Evolutionary conservation across 2,888 invertebrate species (phyloP).

Genomic region (Drosophila falleni): DNA sequence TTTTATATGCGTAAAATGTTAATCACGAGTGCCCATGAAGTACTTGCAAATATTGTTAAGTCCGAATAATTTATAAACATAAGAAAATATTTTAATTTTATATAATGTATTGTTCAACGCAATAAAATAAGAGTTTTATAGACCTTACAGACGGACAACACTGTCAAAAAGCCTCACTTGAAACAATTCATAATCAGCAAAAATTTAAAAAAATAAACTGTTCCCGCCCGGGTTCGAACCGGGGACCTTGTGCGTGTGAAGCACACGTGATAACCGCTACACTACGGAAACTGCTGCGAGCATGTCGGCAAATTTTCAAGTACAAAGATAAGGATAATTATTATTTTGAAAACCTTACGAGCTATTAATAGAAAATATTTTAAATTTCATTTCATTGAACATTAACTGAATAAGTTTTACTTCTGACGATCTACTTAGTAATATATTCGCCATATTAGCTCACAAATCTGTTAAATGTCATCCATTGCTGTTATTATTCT

Average conservation of each 20-base stretch:
- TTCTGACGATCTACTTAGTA: too few relatives aligned
- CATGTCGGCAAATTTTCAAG: not conserved
- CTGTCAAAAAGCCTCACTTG: too few relatives aligned
- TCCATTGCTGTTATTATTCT: too few relatives aligned
- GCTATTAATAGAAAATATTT: not conserved
- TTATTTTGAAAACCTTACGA: not conserved
- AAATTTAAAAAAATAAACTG: conserved; percentile 34
- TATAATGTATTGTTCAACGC: too few relatives aligned
- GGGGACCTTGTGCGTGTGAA: conserved; percentile 85
- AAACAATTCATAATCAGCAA: not conserved
- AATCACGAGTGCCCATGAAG: conserved; percentile 3
- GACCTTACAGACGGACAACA: too few relatives aligned
- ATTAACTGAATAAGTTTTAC: not conserved
- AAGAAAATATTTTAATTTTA: too few relatives aligned
- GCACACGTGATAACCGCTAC: conserved; percentile 85
- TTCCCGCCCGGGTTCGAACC: conserved; percentile 85
- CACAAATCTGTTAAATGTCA: too few relatives aligned
- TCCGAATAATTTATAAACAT: not conserved
- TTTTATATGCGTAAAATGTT: conserved; percentile 15
- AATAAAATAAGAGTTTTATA: too few relatives aligned
- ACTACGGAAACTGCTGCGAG: conserved; percentile 84
- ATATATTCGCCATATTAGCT: too few relatives aligned
- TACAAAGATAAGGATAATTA: not conserved
- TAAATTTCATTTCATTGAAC: not conserved
- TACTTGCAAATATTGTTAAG: not conserved